These are phyloP conservation scores for Myxocyprinus asiaticus DNA, from an alignment of 2,113 vertebrate genomes.

Conservation along the genomic window DNA sequence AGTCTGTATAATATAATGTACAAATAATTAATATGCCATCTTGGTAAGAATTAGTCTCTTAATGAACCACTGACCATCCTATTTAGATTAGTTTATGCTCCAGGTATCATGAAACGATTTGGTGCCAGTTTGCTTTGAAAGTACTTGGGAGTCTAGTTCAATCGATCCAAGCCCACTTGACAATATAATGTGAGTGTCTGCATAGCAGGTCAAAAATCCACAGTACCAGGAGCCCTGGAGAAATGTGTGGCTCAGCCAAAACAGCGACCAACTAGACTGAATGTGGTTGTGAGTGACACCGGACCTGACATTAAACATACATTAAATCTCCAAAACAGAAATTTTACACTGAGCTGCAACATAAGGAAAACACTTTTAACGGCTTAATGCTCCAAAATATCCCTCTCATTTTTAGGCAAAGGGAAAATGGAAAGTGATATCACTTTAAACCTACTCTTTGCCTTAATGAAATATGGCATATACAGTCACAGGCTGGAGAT, in stretches of 20 bases:
- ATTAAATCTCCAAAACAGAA: constrained; percentile 59
- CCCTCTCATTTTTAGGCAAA: constrained; percentile 49
- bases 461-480: constrained; percentile 33
- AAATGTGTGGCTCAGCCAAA: constrained; percentile 25
- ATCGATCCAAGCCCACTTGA: background rate
- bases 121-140: constrained; percentile 10
- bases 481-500: constrained; percentile 11
- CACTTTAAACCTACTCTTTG: constrained; percentile 21
- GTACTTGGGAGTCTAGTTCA: background rate
- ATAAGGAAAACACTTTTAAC: constrained; percentile 58
- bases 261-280: constrained; percentile 5
- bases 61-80: background rate
- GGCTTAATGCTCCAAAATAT: constrained; percentile 52
- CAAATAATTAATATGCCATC: too few relatives aligned
- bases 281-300: constrained; percentile 55
- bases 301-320: constrained; percentile 63
- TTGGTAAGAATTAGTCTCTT: too few relatives aligned
- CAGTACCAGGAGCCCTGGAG: constrained; percentile 12
- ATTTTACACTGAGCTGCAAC: constrained; percentile 51
- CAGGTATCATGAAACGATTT: constrained; percentile 5
- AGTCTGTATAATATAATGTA: background rate
- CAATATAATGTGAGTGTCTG: constrained; percentile 19
- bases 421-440: constrained; percentile 45
- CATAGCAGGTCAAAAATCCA: constrained; percentile 43
- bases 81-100: background rate